Evolutionary conservation across 2,888 invertebrate species (phyloP), one percentile per base, ranked within the genome.

Genomic region (Diogma glabrata): DNA sequence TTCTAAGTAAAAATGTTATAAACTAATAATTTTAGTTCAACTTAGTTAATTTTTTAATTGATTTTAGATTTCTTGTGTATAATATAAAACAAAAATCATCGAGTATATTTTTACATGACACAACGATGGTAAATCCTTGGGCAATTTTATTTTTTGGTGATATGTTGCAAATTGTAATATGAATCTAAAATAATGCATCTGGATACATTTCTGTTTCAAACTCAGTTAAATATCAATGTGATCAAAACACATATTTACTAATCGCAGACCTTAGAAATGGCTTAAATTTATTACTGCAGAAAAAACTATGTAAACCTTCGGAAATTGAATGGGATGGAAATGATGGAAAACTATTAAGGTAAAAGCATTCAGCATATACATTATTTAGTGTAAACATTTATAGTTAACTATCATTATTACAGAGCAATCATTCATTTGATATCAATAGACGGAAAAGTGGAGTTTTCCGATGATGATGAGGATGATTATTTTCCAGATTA

Each of bases 91-190:
- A 88, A 60, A 78, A 76, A 53, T 79, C 83, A 0, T 64, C 73
- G 0, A 72, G 75, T 33, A 71, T 87, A 50, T 83, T 75, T 64
- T 66, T 95, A 0, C 79, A 87, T 56, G 94, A 94, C 64, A 82
- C 84, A 1, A 88, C 90, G 0, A 76, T 86, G 65, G 81, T 94
- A 1, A 82, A 83, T 58, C 84, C 89, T 0, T 75, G 88, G 63
- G 82, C 92, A 0, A 67, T 95, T 53, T 70, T 94, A 30, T 89
- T 95, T 64, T 92, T 94, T 64, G 90, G 90, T 0, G 86, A 91
- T 59, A 70, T 72, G 16, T 72, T 82, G 48, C 61, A 64, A 26
- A 61, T 69, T 56, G 65, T 65, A 45, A 63, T n/a, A n/a, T n/a
- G 66, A 45, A 63, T 60, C 14, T 61, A 61, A 16, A 62, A 67